A percentile compares a stretch with the other conserved stretches of the same genome.
Conservation (phyloP, 2,888 invertebrate genomes). For the Tetragonisca angustula region DNA sequence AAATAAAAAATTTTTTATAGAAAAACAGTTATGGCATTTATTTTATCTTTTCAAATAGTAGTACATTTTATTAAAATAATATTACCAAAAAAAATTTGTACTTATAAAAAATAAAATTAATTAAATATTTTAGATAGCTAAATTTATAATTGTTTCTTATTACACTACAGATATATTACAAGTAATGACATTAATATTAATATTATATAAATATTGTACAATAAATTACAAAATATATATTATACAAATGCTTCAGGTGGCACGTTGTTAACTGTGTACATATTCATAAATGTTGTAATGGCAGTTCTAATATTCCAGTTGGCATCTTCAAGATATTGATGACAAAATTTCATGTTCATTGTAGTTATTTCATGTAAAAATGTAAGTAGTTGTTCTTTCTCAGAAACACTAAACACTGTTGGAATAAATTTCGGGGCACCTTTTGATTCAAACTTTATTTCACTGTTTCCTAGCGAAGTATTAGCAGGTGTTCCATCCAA, state of each 20-base stretch:
- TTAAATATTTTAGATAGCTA: not conserved
- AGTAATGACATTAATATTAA: not conserved
- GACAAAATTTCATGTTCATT: constrained; percentile 77
- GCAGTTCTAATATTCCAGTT: constrained; percentile 80
- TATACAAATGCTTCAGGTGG: constrained; percentile 77
- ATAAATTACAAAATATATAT: not conserved
- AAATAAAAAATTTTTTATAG: constrained; percentile 52
- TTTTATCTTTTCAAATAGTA: constrained; percentile 19
- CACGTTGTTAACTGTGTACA: constrained; percentile 79
- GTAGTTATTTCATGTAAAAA: constrained; percentile 78
- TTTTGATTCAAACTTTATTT: constrained; percentile 60
- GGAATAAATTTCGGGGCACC: constrained; percentile 72
- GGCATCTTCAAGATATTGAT: constrained; percentile 73
- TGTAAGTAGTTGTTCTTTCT: constrained; percentile 78
- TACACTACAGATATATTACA: constrained; percentile 6
- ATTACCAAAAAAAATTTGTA: not conserved
- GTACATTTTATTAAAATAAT: not conserved
- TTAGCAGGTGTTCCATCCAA: constrained; percentile 74
- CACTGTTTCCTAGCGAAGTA: constrained; percentile 55
- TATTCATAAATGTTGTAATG: constrained; percentile 77
- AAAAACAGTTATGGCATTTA: constrained; percentile 4
- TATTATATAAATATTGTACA: constrained; percentile 8
- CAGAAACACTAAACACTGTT: constrained; percentile 75
- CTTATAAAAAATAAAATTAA: not conserved
- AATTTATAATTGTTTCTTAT: not conserved